Evolutionary conservation across 2,797 vertebrate genomes (phyloP), one percentile per base, ranked within the genome.

Genomic region (Crypturellus tataupa): DNA sequence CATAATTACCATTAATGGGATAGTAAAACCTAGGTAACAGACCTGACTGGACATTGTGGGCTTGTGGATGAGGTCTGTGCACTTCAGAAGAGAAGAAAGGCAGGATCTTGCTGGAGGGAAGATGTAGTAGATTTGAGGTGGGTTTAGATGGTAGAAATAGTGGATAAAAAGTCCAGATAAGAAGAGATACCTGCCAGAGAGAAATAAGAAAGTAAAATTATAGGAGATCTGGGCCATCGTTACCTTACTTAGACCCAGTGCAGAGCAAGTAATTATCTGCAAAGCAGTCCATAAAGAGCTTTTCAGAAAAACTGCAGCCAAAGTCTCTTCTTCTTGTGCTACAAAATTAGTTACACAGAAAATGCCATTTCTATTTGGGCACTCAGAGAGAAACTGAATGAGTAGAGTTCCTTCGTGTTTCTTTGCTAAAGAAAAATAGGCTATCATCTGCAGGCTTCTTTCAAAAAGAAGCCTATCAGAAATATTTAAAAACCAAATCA

Each of bases 191-290:
- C 33, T 87, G 25, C 25, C 40, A 88, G 44, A 12, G 42, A 67
- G 86, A 92, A 73, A 39, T 15, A 83, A 60, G 25, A 84, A 92
- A 63, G 27, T 65, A 69, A 67, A 88, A 65, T 72, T 94, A 35
- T 40, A 70, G 47, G 37, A 64, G 10, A 70, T 44, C 27, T 80
- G 29, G 40, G 49, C 42, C n/a, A 31, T 83, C 44, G 68, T 86
- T 80, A 68, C 47, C 39, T 92, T 70, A 80, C 19, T 56, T 1
- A 59, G 58, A 63, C 35, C 19, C 8, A 89, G 46, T 67, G 35
- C 55, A 92, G 93, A 89, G 19, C 19, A 87, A 90, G 64, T 39
- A 68, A 70, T 68, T 88, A 60, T 55, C 13, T 75, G 15, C 35
- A 76, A 84, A 88, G 62, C 51, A 79, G 17, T 60, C 23, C 55